These are phyloP conservation scores for Didymodactylos carnosus DNA, from an alignment of 2,888 invertebrate genomes.

Conservation along the genomic window DNA sequence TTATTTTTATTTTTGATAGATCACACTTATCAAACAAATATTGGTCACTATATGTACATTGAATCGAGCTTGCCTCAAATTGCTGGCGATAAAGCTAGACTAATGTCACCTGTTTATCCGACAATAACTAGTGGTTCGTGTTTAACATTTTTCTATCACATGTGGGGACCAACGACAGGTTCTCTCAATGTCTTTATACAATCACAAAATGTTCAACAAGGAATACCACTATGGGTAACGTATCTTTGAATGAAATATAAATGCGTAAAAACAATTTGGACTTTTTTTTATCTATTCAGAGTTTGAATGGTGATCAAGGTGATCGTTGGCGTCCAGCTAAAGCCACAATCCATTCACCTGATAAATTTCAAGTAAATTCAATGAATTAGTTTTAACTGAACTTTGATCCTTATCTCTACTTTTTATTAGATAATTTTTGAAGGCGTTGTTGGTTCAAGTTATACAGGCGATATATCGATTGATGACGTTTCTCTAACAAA, in stretches of 20 bases:
- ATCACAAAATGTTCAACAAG: not conserved
- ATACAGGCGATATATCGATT: slow-evolving; percentile 17
- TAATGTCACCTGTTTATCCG: slow-evolving; percentile 19
- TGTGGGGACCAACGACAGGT: slow-evolving; percentile 22
- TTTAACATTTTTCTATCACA: slow-evolving; percentile 27
- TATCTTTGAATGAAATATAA: too few relatives aligned
- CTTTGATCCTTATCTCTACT: slow-evolving; percentile 16
- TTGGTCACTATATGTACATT: slow-evolving; percentile 24
- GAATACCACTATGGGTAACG: not conserved
- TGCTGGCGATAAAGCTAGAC: slow-evolving; percentile 21
- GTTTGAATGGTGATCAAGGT: slow-evolving; percentile 11
- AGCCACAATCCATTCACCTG: not conserved
- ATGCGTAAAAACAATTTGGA: not conserved
- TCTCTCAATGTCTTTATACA: slow-evolving; percentile 3
- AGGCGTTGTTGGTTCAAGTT: slow-evolving; percentile 21
- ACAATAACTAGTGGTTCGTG: slow-evolving; percentile 18
- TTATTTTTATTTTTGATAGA: too few relatives aligned
- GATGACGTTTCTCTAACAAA: slow-evolving; percentile 16
- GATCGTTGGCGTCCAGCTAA: slow-evolving; percentile 11
- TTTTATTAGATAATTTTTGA: slow-evolving; percentile 14
- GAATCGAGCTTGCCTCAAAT: slow-evolving; percentile 23
- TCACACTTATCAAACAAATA: slow-evolving; percentile 11
- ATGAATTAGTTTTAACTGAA: not conserved
- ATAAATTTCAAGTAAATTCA: slow-evolving; percentile 3
- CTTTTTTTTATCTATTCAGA: not conserved